Base-by-base conservation (phyloP, 1,140 invertebrate species). In the Pemphigus obesinymphae region DNA sequence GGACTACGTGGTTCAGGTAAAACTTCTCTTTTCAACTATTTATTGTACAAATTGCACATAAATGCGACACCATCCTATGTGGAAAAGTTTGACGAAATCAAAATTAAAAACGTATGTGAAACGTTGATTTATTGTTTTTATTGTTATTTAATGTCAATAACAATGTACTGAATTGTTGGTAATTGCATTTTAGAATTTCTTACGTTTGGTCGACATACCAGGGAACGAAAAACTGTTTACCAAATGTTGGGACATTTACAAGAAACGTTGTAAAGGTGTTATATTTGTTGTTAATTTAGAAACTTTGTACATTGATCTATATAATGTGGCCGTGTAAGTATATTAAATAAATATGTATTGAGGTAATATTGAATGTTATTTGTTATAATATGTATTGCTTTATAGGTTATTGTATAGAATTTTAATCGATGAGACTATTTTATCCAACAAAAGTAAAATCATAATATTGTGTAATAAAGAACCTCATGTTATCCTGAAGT, bases 391-490 rank as follows among this genome's bases (percentile, higher is more conserved):
- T 13, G 20, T 23, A 72, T 80, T 45, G 34, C 83, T 83, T 88
- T 89, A 37, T 85, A 93, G 92, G 84, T 91, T 91, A 84, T 87
- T 97, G 17, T 97, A 97, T 86, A 93, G 90, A 26, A 88, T 97
- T 50, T 86, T 98, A 37, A 90, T 91, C 26, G 95, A 97, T 88
- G 85, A 89, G 34, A 88, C 89, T 37, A 87, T 95, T 23, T 87
- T 88, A 66, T 91, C 89, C 45, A 91, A 92, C 84, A 87, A 88
- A 50, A 90, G 91, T 17, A 89, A 91, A 5, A 84, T 97, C n/a
- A 87, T 97, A 2, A 92, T 98, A 85, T 88, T 96, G n/a, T 97
- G 96, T 86, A 97, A 97, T 86, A 98, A 98, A 86, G 95, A 97
- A 88, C 96, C 96, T 88, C 90, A 92, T 84, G 89, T 92, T 13